A percentile compares a stretch with the other conserved stretches of the same genome.
Conservation (phyloP, 2,797 vertebrate genomes). For the Mareca strepera region DNA sequence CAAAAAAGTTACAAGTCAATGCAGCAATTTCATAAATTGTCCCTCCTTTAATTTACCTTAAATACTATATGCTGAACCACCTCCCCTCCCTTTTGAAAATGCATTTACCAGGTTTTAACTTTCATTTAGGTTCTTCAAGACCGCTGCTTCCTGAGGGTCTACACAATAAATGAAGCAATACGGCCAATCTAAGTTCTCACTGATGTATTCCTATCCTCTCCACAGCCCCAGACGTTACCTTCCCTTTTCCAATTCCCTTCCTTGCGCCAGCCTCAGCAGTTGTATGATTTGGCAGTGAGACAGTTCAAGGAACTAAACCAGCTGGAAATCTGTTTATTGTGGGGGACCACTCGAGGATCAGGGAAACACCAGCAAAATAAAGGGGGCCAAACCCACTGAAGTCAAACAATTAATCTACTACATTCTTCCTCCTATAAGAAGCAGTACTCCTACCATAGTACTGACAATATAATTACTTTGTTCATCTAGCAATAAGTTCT, state of each 20-base stretch:
- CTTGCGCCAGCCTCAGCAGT: neutral
- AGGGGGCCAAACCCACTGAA: neutral
- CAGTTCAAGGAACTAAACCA: neutral
- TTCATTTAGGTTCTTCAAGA: neutral
- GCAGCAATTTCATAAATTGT: neutral
- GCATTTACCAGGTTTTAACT: neutral
- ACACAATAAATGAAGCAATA: neutral
- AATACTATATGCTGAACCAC: neutral
- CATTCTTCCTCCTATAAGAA: neutral
- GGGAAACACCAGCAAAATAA: neutral
- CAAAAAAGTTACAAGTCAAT: constrained; percentile 1
- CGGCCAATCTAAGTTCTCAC: too few species aligned
- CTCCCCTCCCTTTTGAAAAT: neutral
- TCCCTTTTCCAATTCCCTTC: neutral
- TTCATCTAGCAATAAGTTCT: neutral
- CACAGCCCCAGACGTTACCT: neutral
- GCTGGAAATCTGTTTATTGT: neutral
- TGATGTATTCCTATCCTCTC: too few species aligned
- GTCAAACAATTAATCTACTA: neutral
- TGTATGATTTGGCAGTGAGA: neutral
- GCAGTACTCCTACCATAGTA: neutral
- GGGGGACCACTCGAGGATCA: neutral
- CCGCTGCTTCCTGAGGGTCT: neutral
- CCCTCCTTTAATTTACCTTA: neutral
- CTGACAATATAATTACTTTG: neutral